Evolutionary conservation across 2,113 vertebrate genomes (phyloP).

Genomic region (Empidonax traillii): DNA sequence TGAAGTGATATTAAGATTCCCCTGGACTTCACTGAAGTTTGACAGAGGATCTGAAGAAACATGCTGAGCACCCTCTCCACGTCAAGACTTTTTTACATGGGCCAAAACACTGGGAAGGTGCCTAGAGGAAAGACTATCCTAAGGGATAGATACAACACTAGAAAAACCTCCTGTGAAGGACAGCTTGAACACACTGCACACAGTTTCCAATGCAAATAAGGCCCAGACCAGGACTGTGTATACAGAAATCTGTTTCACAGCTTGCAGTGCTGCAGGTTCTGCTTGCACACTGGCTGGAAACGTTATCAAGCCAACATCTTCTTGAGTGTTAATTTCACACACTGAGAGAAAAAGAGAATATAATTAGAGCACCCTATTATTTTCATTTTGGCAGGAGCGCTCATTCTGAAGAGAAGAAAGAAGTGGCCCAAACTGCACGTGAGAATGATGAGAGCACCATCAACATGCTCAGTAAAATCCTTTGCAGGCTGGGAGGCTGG

Average conservation of each 20-base stretch:
- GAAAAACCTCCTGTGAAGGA: background rate
- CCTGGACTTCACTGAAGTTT: background rate
- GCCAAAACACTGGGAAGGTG: fast-evolving
- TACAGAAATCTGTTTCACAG: background rate
- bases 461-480: background rate
- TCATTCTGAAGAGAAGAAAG: background rate
- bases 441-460: background rate
- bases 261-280: background rate
- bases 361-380: background rate
- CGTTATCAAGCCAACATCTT: background rate
- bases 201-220: background rate
- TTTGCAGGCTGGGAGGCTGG: background rate
- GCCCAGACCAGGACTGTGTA: background rate
- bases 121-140: background rate
- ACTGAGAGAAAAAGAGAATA: background rate
- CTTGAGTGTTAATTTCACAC: background rate
- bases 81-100: background rate
- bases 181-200: background rate
- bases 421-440: background rate
- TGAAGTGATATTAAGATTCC: background rate
- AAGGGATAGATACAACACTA: background rate
- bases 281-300: background rate
- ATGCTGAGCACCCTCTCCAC: fast-evolving
- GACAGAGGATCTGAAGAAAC: background rate
- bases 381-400: background rate